Conservation (phyloP, 1,140 invertebrate genomes). For the Neotoxoptera formosana region DNA sequence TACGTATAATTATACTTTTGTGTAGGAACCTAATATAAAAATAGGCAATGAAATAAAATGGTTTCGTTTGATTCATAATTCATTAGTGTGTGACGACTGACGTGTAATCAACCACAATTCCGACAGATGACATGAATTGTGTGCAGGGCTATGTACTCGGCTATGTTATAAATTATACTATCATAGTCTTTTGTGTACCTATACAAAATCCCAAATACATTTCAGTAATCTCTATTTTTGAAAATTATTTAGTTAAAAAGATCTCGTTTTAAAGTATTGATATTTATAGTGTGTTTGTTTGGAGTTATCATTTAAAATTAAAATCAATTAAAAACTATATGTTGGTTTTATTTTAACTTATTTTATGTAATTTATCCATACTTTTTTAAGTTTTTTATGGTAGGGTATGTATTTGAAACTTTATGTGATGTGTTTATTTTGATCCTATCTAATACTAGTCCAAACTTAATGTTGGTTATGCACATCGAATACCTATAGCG, state of each 20-base stretch:
- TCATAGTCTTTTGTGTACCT: not conserved
- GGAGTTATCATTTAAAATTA: not conserved
- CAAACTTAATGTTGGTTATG: not conserved
- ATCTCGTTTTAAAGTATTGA: not conserved
- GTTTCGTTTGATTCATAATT: constrained; percentile 5
- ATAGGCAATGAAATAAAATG: not conserved
- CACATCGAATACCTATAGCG: not conserved
- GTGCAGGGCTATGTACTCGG: not conserved
- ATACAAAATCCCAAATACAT: not conserved
- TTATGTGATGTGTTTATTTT: not conserved
- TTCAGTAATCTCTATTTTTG: not conserved
- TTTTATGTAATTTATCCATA: not conserved
- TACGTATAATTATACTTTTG: not conserved
- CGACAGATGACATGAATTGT: not conserved
- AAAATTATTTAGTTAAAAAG: not conserved
- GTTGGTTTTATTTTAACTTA: not conserved
- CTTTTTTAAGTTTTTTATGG: not conserved
- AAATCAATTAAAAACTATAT: not conserved
- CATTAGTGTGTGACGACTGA: constrained; percentile 17
- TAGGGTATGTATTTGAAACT: not conserved
- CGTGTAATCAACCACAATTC: constrained; percentile 34
- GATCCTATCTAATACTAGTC: not conserved
- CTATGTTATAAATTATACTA: not conserved
- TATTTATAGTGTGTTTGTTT: not conserved
- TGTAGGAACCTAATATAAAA: not conserved